Evolutionary conservation across 2,888 invertebrate genomes (phyloP).

Genomic region (Anarsia innoxiella): DNA sequence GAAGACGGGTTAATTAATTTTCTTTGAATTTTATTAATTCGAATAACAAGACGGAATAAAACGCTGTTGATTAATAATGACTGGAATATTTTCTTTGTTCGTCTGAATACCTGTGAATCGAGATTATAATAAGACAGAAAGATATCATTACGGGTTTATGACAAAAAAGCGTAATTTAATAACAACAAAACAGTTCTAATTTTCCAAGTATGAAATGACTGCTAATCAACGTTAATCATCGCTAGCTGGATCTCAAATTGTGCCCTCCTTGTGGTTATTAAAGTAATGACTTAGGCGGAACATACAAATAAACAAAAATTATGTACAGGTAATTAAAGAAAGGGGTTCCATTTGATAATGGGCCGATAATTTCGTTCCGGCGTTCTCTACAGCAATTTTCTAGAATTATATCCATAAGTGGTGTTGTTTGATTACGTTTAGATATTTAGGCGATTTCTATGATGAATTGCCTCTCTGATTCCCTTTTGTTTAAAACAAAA

Average conservation of each 20-base stretch:
- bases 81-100: too few species aligned
- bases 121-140: too few species aligned
- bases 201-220: constrained; percentile 53
- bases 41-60: too few species aligned
- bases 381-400: constrained; percentile 56
- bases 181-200: constrained; percentile 49
- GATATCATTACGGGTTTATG: too few species aligned
- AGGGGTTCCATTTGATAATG: constrained; percentile 68
- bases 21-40: constrained; percentile 2
- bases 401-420: constrained; percentile 59
- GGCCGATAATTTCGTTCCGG: constrained; percentile 57
- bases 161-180: constrained; percentile 32
- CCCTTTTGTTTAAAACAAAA: constrained; percentile 9
- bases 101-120: too few species aligned
- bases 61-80: too few species aligned
- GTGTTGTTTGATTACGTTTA: constrained; percentile 48
- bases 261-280: constrained; percentile 53
- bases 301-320: constrained; percentile 67
- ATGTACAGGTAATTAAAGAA: constrained; percentile 70
- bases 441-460: constrained; percentile 41
- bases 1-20: constrained; percentile 3
- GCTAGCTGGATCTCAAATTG: constrained; percentile 46
- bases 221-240: constrained; percentile 58
- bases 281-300: constrained; percentile 55
- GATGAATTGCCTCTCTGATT: constrained; percentile 49